A percentile compares a stretch with the other conserved stretches of the same genome.
phyloP scores from a whole-genome alignment of 2,113 vertebrate species.

The Nerophis ophidion region DNA sequence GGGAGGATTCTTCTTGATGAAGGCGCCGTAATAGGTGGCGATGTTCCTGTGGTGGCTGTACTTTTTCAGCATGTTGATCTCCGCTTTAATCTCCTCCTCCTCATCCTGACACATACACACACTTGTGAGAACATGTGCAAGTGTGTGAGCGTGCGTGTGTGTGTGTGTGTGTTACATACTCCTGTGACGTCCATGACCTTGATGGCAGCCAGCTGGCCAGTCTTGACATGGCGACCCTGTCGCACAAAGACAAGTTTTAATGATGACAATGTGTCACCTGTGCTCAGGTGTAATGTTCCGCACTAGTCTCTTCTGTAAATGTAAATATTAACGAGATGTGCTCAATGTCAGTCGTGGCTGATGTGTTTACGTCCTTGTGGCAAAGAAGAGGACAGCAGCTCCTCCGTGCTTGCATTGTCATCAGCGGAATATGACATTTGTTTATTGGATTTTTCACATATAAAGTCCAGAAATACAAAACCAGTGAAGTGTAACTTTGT shows the following conservation, averaged over 20 bases:
- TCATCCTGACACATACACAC: conserved; percentile 80
- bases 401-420: no score
- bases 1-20: conserved; percentile 96
- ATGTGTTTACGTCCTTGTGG: no score
- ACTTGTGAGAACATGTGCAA: conserved; percentile 6
- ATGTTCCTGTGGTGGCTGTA: conserved; percentile 97
- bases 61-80: conserved; percentile 99
- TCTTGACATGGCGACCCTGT: conserved; percentile 98
- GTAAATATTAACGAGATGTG: no score
- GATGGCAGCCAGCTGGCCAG: conserved; percentile 95
- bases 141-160: conserved; percentile 15
- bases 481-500: no score
- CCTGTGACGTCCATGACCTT: conserved; percentile 99
- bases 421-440: no score
- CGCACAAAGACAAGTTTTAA: conserved; percentile 20
- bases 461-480: no score
- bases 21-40: conserved; percentile 93
- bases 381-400: no score
- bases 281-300: not conserved
- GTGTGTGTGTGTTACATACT: conserved; percentile 69
- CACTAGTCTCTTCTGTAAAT: not conserved
- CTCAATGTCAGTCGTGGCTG: no score
- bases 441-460: no score
- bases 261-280: not conserved
- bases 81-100: conserved; percentile 98